These are phyloP conservation scores for Aethes cnicana DNA, from an alignment of 2,888 invertebrate species.

Conservation along the genomic window DNA sequence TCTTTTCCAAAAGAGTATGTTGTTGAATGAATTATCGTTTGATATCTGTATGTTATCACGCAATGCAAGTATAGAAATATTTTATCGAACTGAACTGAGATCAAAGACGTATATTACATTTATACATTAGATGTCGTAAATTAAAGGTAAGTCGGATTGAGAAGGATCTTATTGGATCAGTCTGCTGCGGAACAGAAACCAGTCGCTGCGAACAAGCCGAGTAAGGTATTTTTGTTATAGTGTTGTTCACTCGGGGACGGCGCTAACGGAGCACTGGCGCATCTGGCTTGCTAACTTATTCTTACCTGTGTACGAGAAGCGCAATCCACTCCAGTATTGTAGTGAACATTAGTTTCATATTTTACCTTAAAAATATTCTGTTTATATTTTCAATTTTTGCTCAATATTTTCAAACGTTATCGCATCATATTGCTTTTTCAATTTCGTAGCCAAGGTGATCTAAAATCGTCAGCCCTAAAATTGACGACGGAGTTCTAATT, in stretches of 20 bases:
- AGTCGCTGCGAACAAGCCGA: slow-evolving; percentile 24
- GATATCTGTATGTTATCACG: slow-evolving; percentile 19
- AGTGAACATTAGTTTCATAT: too few species aligned
- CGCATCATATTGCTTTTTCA: too few species aligned
- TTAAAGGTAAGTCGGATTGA: slow-evolving; percentile 32
- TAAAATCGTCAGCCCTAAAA: too few species aligned
- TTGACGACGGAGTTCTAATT: slow-evolving; percentile 35
- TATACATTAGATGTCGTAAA: slow-evolving; percentile 31
- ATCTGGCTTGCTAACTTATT: not conserved
- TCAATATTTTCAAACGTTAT: not conserved
- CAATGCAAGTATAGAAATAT: slow-evolving; percentile 18
- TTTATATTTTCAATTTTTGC: not conserved
- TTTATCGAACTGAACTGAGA: slow-evolving; percentile 25
- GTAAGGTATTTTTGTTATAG: slow-evolving; percentile 23
- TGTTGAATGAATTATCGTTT: slow-evolving; percentile 19
- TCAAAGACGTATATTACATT: slow-evolving; percentile 31
- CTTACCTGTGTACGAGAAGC: too few species aligned
- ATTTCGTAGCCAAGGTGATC: too few species aligned
- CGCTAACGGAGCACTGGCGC: slow-evolving; percentile 10
- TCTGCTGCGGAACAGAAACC: slow-evolving; percentile 31
- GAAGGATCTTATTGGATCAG: slow-evolving; percentile 35
- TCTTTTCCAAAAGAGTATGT: not conserved
- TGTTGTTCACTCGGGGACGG: slow-evolving; percentile 18
- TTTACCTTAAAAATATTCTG: too few species aligned
- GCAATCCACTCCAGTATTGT: too few species aligned